Conservation (phyloP, 1,140 invertebrate species). For the Lethrus apterus region DNA sequence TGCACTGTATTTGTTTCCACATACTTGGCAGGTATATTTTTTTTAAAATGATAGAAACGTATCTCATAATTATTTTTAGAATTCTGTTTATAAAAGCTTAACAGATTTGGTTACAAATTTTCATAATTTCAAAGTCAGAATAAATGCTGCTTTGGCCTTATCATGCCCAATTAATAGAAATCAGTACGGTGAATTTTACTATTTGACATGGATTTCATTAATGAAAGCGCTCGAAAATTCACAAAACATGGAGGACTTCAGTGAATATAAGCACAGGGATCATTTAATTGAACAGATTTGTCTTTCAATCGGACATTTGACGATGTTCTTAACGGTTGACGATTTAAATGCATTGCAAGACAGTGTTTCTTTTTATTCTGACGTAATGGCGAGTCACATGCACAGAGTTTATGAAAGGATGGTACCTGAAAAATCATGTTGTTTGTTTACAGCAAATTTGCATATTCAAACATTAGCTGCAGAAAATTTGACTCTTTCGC, state of each 20-base stretch:
- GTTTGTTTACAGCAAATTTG: slow-evolving; percentile 22
- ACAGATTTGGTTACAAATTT: slow-evolving; percentile 46
- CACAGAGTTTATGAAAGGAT: slow-evolving; percentile 28
- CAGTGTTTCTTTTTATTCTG: slow-evolving; percentile 21
- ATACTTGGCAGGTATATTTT: slow-evolving; percentile 12
- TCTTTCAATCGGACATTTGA: slow-evolving; percentile 31
- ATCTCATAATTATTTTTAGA: slow-evolving; percentile 14
- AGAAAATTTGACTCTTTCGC: slow-evolving; percentile 9
- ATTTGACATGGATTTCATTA: slow-evolving; percentile 59
- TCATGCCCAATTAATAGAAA: slow-evolving; percentile 49
- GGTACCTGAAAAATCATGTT: slow-evolving; percentile 33
- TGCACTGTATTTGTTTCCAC: slow-evolving; percentile 45
- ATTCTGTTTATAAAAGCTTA: slow-evolving; percentile 44
- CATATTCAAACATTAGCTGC: slow-evolving; percentile 19
- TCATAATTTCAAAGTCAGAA: slow-evolving; percentile 63
- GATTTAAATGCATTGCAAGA: slow-evolving; percentile 25
- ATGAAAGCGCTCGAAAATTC: slow-evolving; percentile 64
- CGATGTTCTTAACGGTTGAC: slow-evolving; percentile 24
- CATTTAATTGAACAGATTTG: slow-evolving; percentile 55
- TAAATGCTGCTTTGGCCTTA: slow-evolving; percentile 72
- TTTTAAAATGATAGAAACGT: neutral
- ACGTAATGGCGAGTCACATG: slow-evolving; percentile 27
- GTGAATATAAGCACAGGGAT: slow-evolving; percentile 74
- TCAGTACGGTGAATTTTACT: slow-evolving; percentile 55
- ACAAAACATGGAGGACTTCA: slow-evolving; percentile 66